phyloP scores from a whole-genome alignment of 2,113 vertebrate species.

The Motacilla tschutschensis region DNA sequence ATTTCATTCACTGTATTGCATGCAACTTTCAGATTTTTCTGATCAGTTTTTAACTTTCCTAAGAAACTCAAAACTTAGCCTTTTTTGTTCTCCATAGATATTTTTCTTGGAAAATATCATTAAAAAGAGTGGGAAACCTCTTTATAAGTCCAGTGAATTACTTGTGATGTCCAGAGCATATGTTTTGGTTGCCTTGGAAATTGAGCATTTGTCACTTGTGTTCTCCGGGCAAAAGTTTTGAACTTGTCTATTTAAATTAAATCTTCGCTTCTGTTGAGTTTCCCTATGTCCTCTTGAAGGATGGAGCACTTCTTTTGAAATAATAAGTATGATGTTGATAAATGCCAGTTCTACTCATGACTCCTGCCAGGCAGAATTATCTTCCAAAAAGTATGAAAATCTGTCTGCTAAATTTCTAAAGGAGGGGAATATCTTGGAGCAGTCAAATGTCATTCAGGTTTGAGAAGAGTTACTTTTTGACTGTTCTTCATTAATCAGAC shows the following conservation, averaged over 20 bases:
- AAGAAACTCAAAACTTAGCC: not conserved
- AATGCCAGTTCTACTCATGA: not conserved
- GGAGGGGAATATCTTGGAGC: not conserved
- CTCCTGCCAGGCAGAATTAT: not conserved
- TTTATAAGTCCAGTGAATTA: not conserved
- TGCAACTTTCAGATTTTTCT: not conserved
- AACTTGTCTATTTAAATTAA: constrained; percentile 37
- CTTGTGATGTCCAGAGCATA: not conserved
- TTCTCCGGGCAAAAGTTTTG: constrained; percentile 27
- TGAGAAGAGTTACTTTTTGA: not conserved
- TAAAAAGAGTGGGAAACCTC: not conserved
- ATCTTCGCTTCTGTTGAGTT: not conserved
- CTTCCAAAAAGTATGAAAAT: not conserved
- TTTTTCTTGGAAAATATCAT: not conserved
- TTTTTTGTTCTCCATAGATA: not conserved
- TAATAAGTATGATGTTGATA: constrained; percentile 14
- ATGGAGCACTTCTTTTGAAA: not conserved
- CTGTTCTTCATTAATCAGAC: not conserved
- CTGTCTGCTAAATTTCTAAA: not conserved
- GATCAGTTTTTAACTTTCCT: not conserved
- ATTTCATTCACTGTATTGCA: not conserved
- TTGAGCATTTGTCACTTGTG: not conserved
- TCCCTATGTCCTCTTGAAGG: not conserved
- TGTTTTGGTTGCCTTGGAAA: constrained; percentile 12
- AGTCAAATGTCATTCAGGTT: not conserved